These are phyloP conservation scores for Decapterus maruadsi DNA, from an alignment of 2,797 vertebrate genomes.

Conservation along the genomic window DNA sequence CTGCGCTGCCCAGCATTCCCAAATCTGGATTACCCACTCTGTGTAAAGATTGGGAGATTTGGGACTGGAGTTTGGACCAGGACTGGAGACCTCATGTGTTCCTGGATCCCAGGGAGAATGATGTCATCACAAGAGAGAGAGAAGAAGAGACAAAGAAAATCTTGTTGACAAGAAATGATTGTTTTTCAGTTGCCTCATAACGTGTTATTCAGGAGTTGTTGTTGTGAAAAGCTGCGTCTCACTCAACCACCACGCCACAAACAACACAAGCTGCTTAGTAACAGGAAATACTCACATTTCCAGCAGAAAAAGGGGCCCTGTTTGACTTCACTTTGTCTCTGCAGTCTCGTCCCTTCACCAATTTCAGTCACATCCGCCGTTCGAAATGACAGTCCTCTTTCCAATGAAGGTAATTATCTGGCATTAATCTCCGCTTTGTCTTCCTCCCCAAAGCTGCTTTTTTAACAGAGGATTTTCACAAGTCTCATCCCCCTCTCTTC, in stretches of 20 bases:
- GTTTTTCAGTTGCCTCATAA: slow-evolving; percentile 52
- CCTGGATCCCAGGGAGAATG: slow-evolving; percentile 73
- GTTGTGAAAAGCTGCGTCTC: slow-evolving; percentile 52
- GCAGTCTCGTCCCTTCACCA: slow-evolving; percentile 46
- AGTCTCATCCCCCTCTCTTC: slow-evolving; percentile 77
- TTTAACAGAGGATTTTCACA: slow-evolving; percentile 80
- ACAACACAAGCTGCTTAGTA: slow-evolving; percentile 57
- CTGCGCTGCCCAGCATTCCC: slow-evolving; percentile 69
- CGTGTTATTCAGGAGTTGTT: slow-evolving; percentile 58
- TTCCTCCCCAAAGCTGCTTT: slow-evolving; percentile 76
- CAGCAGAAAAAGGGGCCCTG: slow-evolving; percentile 44
- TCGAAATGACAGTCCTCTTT: slow-evolving; percentile 65
- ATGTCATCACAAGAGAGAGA: slow-evolving; percentile 71
- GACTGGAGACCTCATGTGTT: slow-evolving; percentile 71
- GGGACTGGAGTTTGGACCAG: slow-evolving; percentile 57
- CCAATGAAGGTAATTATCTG: slow-evolving; percentile 76
- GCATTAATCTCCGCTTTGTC: slow-evolving; percentile 79
- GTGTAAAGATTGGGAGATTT: slow-evolving; percentile 73
- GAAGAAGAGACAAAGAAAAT: slow-evolving; percentile 75
- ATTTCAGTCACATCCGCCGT: slow-evolving; percentile 63
- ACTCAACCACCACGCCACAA: slow-evolving; percentile 45
- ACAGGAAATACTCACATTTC: slow-evolving; percentile 78
- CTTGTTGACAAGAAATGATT: slow-evolving; percentile 65
- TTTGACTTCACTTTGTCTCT: slow-evolving; percentile 55
- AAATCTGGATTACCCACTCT: slow-evolving; percentile 82